Percentiles rank a stretch among this genome's conserved stretches.
phyloP scores from a whole-genome alignment of 2,113 vertebrate species.

The Cottus gobio region DNA sequence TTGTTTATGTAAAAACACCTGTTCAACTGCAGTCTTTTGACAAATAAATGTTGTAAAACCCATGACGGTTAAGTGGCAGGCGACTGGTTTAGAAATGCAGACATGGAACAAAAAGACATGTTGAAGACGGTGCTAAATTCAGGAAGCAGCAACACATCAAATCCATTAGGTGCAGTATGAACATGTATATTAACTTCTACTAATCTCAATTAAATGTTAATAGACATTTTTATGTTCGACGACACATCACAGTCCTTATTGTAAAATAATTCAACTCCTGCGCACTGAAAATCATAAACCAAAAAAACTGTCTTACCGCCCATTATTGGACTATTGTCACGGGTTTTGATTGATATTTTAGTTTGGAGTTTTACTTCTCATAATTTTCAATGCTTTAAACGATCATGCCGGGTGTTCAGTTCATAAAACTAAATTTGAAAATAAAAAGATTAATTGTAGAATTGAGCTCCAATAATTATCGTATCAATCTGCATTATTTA shows the following conservation, averaged over 20 bases:
- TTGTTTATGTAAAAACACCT: not conserved
- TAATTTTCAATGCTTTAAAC: not conserved
- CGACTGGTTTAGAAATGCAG: not conserved
- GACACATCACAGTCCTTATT: not conserved
- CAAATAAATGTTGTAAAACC: not conserved
- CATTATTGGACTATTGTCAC: not conserved
- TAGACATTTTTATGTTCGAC: not conserved
- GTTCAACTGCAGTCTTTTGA: not conserved
- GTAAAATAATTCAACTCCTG: not conserved
- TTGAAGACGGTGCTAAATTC: not conserved
- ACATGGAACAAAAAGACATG: not conserved
- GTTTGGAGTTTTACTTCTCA: not conserved
- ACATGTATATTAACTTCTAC: not conserved
- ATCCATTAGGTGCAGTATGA: not conserved
- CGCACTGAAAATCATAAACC: not conserved
- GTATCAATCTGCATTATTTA: slow-evolving; percentile 26
- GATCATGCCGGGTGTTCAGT: not conserved
- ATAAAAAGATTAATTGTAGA: not conserved
- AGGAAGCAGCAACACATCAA: not conserved
- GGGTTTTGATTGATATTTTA: not conserved
- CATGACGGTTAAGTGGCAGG: not conserved
- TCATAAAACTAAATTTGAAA: not conserved
- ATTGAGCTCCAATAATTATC: slow-evolving; percentile 7
- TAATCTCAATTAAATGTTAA: not conserved
- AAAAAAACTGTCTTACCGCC: not conserved